Percentiles rank a stretch among this genome's conserved stretches.
These are phyloP conservation scores for Brachypodius melanocephalos DNA, from an alignment of 2,113 vertebrate genomes.

Conservation along the genomic window DNA sequence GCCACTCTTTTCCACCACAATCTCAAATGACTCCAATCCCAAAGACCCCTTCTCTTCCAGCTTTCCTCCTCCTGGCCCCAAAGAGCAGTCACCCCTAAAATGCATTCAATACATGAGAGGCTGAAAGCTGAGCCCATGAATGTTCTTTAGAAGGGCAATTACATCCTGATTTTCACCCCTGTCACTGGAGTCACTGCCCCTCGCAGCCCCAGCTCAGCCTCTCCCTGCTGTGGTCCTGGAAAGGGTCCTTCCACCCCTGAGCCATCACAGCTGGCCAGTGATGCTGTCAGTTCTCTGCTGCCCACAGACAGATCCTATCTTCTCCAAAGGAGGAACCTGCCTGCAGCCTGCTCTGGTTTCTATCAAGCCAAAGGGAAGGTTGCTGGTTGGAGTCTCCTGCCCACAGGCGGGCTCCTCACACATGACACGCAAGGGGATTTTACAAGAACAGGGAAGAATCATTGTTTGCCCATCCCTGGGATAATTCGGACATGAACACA, in stretches of 20 bases:
- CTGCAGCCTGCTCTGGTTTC: neutral
- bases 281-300: rapidly evolving
- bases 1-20: neutral
- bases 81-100: neutral
- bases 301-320: neutral
- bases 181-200: neutral
- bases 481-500: rapidly evolving
- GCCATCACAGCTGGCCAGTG: neutral
- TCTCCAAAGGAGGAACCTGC: neutral
- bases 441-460: neutral
- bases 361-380: neutral
- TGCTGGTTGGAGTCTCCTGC: neutral
- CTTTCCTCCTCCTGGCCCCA: neutral
- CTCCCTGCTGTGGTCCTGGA: neutral
- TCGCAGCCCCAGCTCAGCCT: neutral
- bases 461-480: neutral
- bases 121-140: neutral
- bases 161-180: neutral
- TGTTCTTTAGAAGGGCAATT: neutral
- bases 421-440: neutral
- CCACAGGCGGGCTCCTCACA: neutral
- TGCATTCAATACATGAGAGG: rapidly evolving
- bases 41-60: neutral
- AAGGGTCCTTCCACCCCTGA: neutral
- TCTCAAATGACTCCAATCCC: neutral